Evolutionary conservation across 2,113 vertebrate species (phyloP), one percentile per base, ranked within the genome.

Genomic region (Hydrochoerus hydrochaeris): DNA sequence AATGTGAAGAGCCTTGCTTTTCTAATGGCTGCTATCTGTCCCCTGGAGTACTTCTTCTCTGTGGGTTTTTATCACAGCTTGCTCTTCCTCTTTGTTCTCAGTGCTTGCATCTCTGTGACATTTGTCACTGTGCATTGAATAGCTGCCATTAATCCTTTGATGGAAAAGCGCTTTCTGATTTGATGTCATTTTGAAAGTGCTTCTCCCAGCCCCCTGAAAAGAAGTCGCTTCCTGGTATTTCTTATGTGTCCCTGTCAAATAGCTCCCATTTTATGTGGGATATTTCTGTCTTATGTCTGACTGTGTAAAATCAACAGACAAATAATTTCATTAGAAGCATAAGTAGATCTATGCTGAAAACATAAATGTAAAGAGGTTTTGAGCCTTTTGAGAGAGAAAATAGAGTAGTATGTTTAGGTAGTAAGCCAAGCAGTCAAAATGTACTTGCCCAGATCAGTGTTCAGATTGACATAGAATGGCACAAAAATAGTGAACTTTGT

Each of bases 221-320:
- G 49, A 89, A 41, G 4, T 35, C 19, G 81, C 26, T 75, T 95
- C 44, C 3, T 90, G 30, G 35, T 95, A 54, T 92, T 95, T 95
- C 14, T 62, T 35, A 57, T 1, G 44, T 9, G 0, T 81, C 75
- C 28, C 7, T 88, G 30, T 81, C 46, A 71, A 69, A n/a, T 69
- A 62, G 22, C 6, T 96, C 44, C 7, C 0, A 57, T 14, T n/a
- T 82, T 62, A 32, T 22, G 20, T 58, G 75, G 24, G 62, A n/a
- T n/a, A n/a, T n/a, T n/a, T n/a, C n/a, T n/a, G n/a, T 90, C 60
- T 60, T 60, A 83, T 65, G 28, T 7, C 20, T 38, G 49, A 85
- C 14, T 52, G 10, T 24, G 8, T 46, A 52, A 81, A 85, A 63
- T 88, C n/a, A 85, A 46, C 20, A 82, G 17, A 57, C 10, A 32